Evolutionary conservation across 2,113 vertebrate genomes (phyloP), one percentile per base, ranked within the genome.

Genomic region (Salminus brasiliensis): DNA sequence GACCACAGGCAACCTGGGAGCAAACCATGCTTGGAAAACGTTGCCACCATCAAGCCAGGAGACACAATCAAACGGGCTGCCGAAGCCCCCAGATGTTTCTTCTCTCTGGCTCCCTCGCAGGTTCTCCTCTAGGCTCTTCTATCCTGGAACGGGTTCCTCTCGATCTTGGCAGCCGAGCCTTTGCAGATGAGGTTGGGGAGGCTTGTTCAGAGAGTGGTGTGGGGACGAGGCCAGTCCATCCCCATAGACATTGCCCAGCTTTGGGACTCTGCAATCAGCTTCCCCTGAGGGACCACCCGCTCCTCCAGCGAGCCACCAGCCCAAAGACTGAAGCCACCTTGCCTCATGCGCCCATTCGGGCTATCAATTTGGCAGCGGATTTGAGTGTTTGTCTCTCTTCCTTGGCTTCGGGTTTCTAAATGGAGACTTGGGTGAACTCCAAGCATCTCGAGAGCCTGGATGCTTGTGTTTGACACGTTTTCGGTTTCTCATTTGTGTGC

Each of bases 121-220:
- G 74, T 32, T 81, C 59, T 81, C 76, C 79, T 84, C 76, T 25
- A 73, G 74, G 72, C 65, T 84, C 71, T 36, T 18, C 81, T n/a
- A 30, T 34, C 5, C 43, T 71, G 57, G 66, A 36, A 52, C n/a
- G 47, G 63, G 39, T 43, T 66, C 27, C 3, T 5, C 74, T 68
- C 41, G 34, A 15, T 43, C 45, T 66, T 59, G 69, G 73, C 78
- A 77, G 49, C 52, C 41, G 49, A 21, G 18, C 70, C 16, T 49
- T 76, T 55, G 52, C 71, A 78, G 79, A 71, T 52, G 53, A 79
- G 60, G 70, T 65, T 36, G 72, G 70, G 45, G n/a, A n/a, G 45
- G 25, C 8, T 18, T 11, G 23, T 25, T 55, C 23, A 23, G 30
- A n/a, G 32, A n/a, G 62, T 0, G n/a, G 8, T 10, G 36, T 5